Conservation (phyloP, 2,113 vertebrate species). For the Macquaria australasica region DNA sequence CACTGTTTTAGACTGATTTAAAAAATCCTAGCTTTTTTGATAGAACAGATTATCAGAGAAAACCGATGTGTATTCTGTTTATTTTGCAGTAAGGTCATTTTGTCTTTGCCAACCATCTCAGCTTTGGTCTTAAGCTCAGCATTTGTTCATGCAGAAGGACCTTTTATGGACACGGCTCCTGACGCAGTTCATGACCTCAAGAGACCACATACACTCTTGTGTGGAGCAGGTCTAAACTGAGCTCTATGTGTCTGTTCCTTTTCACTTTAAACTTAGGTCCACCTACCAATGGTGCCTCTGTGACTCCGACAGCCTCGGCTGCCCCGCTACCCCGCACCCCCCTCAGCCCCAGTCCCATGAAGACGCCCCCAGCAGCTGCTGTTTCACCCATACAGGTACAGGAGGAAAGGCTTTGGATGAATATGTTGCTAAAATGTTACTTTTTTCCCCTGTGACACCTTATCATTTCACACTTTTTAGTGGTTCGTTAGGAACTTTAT, state of each 20-base stretch:
- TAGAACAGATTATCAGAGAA: not conserved
- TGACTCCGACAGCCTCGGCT: constrained; percentile 81
- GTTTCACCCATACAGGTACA: constrained; percentile 97
- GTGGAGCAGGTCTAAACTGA: not conserved
- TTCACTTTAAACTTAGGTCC: constrained; percentile 58
- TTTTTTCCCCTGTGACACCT: not conserved
- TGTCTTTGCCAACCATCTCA: not conserved
- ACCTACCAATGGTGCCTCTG: constrained; percentile 62
- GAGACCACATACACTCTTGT: not conserved
- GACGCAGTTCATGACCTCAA: not conserved
- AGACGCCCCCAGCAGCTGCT: constrained; percentile 95
- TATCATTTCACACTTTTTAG: not conserved
- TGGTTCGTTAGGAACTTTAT: not conserved
- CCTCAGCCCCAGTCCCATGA: constrained; percentile 95
- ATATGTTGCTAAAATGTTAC: not conserved
- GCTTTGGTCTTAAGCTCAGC: not conserved
- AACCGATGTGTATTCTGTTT: not conserved
- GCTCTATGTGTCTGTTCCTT: not conserved
- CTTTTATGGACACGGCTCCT: not conserved
- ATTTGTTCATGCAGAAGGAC: not conserved
- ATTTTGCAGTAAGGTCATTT: not conserved
- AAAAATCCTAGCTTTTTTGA: not conserved
- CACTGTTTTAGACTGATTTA: not conserved
- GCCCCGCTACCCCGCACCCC: constrained; percentile 92
- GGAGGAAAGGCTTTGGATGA: not conserved